A percentile compares a stretch with the other conserved stretches of the same genome.
Conservation (phyloP, 35 echinoderm and acorn worm genomes). For the Apostichopus californicus region DNA sequence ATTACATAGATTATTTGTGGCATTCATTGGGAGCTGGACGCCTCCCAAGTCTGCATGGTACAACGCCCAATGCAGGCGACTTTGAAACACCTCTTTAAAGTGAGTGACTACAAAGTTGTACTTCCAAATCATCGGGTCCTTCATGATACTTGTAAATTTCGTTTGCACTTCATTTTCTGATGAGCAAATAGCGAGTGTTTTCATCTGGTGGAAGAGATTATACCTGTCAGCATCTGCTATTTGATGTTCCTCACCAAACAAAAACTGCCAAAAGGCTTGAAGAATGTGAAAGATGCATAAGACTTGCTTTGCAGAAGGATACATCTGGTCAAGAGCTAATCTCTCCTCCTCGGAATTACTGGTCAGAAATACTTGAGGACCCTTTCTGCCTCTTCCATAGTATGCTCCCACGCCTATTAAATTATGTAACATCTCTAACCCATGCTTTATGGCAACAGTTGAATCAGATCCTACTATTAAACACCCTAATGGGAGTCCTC, state of each 20-base stretch:
- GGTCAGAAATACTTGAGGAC: constrained; percentile 49
- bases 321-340: background rate
- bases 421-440: constrained; percentile 19
- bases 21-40: background rate
- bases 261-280: constrained; percentile 46
- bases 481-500: constrained; percentile 48
- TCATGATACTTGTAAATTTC: background rate
- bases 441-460: background rate
- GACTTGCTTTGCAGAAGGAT: constrained; percentile 23
- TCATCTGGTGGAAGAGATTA: constrained; percentile 37
- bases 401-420: constrained; percentile 30
- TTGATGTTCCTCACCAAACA: background rate
- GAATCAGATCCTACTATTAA: constrained; percentile 36
- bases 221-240: background rate
- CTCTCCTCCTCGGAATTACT: constrained; percentile 44
- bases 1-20: constrained; percentile 25
- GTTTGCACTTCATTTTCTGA: background rate
- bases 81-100: constrained; percentile 28
- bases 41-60: background rate
- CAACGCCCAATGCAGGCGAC: constrained; percentile 11
- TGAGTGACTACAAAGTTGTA: constrained; percentile 12
- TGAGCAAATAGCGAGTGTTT: constrained; percentile 12
- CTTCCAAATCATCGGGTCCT: background rate
- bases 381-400: constrained; percentile 19
- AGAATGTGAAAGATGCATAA: constrained; percentile 49